Conservation (phyloP, 1,140 invertebrate species). For the Octopus sinensis region DNA sequence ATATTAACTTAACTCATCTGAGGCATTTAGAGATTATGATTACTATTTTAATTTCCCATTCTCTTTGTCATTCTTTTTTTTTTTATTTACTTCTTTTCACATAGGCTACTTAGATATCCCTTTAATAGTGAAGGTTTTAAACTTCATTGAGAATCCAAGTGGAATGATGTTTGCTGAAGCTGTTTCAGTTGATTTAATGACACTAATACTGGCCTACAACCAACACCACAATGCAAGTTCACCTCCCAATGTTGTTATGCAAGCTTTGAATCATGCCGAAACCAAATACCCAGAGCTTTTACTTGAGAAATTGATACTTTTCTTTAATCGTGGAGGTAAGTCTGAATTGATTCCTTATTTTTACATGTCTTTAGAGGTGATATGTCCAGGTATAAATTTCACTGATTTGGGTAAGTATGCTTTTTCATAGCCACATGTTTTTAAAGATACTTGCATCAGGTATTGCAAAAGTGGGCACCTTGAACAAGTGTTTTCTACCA, state of each 20-base stretch:
- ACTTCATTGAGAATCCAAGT: constrained; percentile 75
- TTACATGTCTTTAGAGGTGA: too few species aligned
- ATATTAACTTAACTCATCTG: too few species aligned
- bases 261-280: constrained; percentile 68
- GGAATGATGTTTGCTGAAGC: constrained; percentile 70
- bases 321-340: constrained; percentile 85
- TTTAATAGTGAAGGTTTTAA: constrained; percentile 60
- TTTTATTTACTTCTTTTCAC: background rate
- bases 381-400: too few species aligned
- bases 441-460: too few species aligned
- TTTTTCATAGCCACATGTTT: too few species aligned
- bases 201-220: constrained; percentile 81
- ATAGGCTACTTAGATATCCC: background rate
- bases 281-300: constrained; percentile 72
- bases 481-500: too few species aligned
- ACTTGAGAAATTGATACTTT: constrained; percentile 81
- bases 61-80: background rate
- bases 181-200: constrained; percentile 78
- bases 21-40: too few species aligned
- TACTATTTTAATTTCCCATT: background rate
- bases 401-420: too few species aligned
- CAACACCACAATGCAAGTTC: constrained; percentile 70
- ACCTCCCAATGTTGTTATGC: constrained; percentile 72
- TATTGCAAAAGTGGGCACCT: too few species aligned
- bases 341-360: background rate